Conservation (phyloP, 2,113 vertebrate species). For the Prolemur simus region DNA sequence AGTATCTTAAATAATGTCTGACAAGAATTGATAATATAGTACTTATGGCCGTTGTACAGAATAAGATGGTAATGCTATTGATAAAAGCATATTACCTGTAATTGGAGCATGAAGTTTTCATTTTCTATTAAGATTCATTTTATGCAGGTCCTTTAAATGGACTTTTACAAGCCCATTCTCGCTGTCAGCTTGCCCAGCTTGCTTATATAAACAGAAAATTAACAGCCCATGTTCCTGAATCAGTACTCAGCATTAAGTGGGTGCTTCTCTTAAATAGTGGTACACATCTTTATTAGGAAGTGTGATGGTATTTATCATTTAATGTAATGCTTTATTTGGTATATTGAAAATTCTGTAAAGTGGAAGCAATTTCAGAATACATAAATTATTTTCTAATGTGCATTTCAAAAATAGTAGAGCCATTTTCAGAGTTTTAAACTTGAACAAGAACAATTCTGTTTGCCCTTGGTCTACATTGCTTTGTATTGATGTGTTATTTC, state of each 20-base stretch:
- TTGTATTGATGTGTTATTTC: neutral
- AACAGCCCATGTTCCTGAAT: constrained; percentile 20
- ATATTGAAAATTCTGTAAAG: constrained; percentile 28
- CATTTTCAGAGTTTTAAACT: neutral
- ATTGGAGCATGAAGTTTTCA: neutral
- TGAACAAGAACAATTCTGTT: neutral
- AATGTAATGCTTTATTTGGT: constrained; percentile 31
- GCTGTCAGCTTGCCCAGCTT: neutral
- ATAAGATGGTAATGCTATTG: neutral
- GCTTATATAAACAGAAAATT: constrained; percentile 60
- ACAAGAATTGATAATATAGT: neutral
- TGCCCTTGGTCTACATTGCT: neutral
- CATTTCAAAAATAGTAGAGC: neutral
- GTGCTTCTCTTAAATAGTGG: neutral
- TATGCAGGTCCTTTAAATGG: neutral
- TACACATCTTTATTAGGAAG: constrained; percentile 4
- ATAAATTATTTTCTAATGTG: constrained; percentile 23
- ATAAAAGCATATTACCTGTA: neutral
- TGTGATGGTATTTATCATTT: constrained; percentile 32
- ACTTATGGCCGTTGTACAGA: neutral
- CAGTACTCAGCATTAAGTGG: constrained; percentile 39
- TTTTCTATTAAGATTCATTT: constrained; percentile 45
- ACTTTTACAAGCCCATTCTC: neutral
- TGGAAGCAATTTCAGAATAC: constrained; percentile 33
- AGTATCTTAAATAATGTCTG: neutral